These are phyloP conservation scores for Lycocorax pyrrhopterus DNA, from an alignment of 2,113 vertebrate genomes.

Conservation along the genomic window DNA sequence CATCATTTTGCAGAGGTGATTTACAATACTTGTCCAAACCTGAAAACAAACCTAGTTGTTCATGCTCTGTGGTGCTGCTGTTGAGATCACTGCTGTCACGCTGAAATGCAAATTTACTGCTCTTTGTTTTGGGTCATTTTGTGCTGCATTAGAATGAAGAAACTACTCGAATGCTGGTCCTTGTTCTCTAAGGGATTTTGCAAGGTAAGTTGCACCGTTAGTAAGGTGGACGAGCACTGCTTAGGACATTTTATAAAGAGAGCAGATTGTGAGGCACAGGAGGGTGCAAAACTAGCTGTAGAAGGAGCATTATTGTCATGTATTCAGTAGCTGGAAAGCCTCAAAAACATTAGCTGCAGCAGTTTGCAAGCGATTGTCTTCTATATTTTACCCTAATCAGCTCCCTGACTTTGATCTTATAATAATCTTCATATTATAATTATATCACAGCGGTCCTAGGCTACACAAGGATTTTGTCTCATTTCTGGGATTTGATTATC, in stretches of 20 bases:
- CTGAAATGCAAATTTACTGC: not conserved
- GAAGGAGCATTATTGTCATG: not conserved
- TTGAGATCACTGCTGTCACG: not conserved
- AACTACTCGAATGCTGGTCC: not conserved
- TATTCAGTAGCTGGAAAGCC: not conserved
- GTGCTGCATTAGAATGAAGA: not conserved
- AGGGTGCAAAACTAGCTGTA: not conserved
- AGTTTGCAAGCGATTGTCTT: not conserved
- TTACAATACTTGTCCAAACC: not conserved
- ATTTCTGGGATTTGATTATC: conserved; percentile 11
- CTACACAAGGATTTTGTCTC: not conserved
- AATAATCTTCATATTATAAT: not conserved
- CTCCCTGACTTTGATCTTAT: not conserved
- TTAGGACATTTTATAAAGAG: not conserved
- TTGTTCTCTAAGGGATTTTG: not conserved
- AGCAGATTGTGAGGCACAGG: not conserved
- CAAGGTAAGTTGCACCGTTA: not conserved
- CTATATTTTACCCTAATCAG: not conserved
- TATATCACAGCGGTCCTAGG: not conserved
- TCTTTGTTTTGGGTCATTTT: not conserved
- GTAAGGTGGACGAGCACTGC: not conserved
- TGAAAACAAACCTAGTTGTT: not conserved
- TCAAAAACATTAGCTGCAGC: not conserved
- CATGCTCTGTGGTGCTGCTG: not conserved
- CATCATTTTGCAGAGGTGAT: not conserved